Base-by-base conservation (phyloP, 1,140 invertebrate species). In the Leptoteleia sp. region DNA sequence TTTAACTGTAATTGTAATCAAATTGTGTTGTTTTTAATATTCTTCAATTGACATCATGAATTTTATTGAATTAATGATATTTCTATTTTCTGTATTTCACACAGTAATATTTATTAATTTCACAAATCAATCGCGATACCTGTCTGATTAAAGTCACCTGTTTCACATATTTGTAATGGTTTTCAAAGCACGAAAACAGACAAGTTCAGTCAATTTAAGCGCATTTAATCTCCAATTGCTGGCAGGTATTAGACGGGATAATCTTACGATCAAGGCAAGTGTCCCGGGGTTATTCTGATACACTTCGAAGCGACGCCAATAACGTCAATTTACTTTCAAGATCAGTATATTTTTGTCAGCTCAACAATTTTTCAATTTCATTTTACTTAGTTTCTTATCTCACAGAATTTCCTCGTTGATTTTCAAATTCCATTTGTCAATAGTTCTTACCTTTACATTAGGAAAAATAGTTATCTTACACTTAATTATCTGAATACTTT, bases 181-280 rank as follows among this genome's bases (percentile, higher is more conserved):
- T 52, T 52, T 43, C 1, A 33, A 43, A 52, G 25, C 37, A 38
- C 45, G 35, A 57, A 68, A 38, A 48, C 64, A 50, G 70, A 67
- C 17, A 42, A 68, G 64, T 70, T 72, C 52, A 70, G 71, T 48
- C 65, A 40, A 29, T 45, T 75, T 77, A 79, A 82, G 77, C 76
- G 59, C 25, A 27, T 27, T 52, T 59, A 59, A 55, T 67, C 43
- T 61, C 48, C 33, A 62, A 83, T 80, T 75, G 54, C 48, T 72
- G 35, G 42, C 22, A 33, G 40, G 57, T 78, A 79, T 76, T 70
- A 80, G 57, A 62, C 43, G 76, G 72, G 82, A 84, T 83, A 81
- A 83, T 84, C 82, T 76, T n/a, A 15, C 54, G 76, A 83, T 84
- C 57, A 76, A 65, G 42, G 42, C 16, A 55, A 82, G 61, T 35